Base-by-base conservation (phyloP, 2,797 vertebrate species). In the Danio kyathit region DNA sequence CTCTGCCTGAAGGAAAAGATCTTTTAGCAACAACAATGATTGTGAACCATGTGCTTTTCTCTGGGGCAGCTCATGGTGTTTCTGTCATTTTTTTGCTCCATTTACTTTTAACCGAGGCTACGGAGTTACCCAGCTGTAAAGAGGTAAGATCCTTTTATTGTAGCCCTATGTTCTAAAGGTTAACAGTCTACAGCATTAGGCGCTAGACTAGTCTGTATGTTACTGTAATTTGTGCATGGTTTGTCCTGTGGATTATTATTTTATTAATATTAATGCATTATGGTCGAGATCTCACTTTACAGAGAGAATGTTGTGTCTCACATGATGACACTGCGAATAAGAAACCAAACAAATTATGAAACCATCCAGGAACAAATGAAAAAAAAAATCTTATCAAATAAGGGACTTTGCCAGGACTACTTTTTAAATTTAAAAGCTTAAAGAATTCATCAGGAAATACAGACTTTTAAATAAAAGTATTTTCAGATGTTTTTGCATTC, bases 51-150 rank as follows among this genome's bases (percentile, higher is more conserved):
- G 16, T 17, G 11, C 14, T 73, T 46, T 63, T 44, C n/a, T 63
- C 7, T 21, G 0, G 5, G 41, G 16, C 13, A 52, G 72, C 10
- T 19, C 38, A 40, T 52, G 48, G 41, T 6, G 1, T 56, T n/a
- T 1, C 44, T 60, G 7, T 71, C 6, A 16, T 82, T 76, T 40
- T 82, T 5, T 29, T 59, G 46, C 52, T 86, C 5, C 79, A 92
- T 40, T 80, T 93, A 61, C 57, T 89, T 4, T 83, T 41, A 4
- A 54, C 82, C 6, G 74, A 84, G 38, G 87, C 90, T 3, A 80
- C 57, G 16, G 93, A 95, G 38, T 67, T 95, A 74, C 95, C 94
- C 52, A 90, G 93, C 85, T 95, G 95, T 82, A 94, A 93, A 89
- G 92, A 94, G 94, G 95, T 95, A 91, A 93, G 94, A 19, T 44